Percentiles rank a stretch among this genome's conserved stretches.
These are phyloP conservation scores for Ylistrum balloti DNA, from an alignment of 1,140 invertebrate genomes.

Conservation along the genomic window DNA sequence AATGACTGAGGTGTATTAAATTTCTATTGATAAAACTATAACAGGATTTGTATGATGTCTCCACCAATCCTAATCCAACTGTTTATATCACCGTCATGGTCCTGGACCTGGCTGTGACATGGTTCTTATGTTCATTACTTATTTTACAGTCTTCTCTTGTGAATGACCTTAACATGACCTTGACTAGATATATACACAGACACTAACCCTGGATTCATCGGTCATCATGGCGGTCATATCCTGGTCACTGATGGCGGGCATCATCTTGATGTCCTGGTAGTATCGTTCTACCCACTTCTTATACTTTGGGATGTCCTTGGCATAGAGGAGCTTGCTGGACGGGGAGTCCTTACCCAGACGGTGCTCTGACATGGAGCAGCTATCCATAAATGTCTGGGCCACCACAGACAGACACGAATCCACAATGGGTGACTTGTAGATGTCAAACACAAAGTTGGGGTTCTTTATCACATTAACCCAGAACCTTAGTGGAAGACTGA, in stretches of 20 bases:
- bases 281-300: slow-evolving; percentile 98
- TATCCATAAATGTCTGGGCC: slow-evolving; percentile 99
- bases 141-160: too few species aligned
- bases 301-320: slow-evolving; percentile 99
- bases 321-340: slow-evolving; percentile 98
- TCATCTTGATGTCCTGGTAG: slow-evolving; percentile 86
- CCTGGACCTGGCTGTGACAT: not conserved
- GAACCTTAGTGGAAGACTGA: slow-evolving; percentile 90
- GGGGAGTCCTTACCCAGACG: slow-evolving; percentile 99
- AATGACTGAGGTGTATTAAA: too few species aligned
- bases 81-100: too few species aligned
- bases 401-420: slow-evolving; percentile 99
- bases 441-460: slow-evolving; percentile 99
- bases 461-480: slow-evolving; percentile 99
- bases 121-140: too few species aligned
- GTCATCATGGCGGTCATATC: slow-evolving; percentile 99
- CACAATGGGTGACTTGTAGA: slow-evolving; percentile 99
- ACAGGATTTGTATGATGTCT: too few species aligned
- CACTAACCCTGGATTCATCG: slow-evolving; percentile 96
- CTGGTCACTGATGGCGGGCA: slow-evolving; percentile 99
- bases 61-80: too few species aligned
- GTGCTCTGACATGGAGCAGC: slow-evolving; percentile 99
- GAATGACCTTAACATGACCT: too few species aligned
- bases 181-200: too few species aligned
- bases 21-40: too few species aligned